Conservation (phyloP, 35 echinoderm and acorn worm species). For the Stichopus chloronotus region DNA sequence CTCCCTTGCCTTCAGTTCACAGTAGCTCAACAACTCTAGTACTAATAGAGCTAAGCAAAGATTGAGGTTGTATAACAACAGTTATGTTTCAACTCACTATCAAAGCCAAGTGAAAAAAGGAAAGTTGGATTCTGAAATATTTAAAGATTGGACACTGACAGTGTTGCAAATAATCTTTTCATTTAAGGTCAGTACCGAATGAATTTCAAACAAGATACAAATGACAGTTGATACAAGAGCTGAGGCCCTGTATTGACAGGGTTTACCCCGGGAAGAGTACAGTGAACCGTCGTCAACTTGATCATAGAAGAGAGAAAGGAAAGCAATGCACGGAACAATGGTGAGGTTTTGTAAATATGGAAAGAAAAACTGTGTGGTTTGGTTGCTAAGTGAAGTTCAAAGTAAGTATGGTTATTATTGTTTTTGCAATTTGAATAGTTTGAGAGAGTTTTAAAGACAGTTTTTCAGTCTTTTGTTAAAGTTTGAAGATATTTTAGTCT, state of each 20-base stretch:
- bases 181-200: conserved; percentile 82
- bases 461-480: conserved; percentile 1
- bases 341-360: not conserved
- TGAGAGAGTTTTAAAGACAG: not conserved
- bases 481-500: not conserved
- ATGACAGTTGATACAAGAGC: conserved; percentile 65
- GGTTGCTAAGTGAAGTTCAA: not conserved
- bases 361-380: not conserved
- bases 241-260: not conserved
- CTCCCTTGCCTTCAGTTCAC: too few species aligned
- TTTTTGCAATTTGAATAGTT: not conserved
- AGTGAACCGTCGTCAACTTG: too few species aligned
- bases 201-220: conserved; percentile 73
- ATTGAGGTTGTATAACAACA: too few species aligned
- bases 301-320: not conserved
- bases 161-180: too few species aligned
- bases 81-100: too few species aligned
- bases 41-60: too few species aligned
- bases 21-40: too few species aligned
- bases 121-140: too few species aligned
- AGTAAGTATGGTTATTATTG: not conserved
- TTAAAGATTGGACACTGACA: too few species aligned
- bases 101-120: too few species aligned
- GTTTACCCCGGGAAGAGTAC: too few species aligned
- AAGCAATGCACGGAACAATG: not conserved